phyloP scores from a whole-genome alignment of 2,888 invertebrate genomes.

The Amphipoea oculea region DNA sequence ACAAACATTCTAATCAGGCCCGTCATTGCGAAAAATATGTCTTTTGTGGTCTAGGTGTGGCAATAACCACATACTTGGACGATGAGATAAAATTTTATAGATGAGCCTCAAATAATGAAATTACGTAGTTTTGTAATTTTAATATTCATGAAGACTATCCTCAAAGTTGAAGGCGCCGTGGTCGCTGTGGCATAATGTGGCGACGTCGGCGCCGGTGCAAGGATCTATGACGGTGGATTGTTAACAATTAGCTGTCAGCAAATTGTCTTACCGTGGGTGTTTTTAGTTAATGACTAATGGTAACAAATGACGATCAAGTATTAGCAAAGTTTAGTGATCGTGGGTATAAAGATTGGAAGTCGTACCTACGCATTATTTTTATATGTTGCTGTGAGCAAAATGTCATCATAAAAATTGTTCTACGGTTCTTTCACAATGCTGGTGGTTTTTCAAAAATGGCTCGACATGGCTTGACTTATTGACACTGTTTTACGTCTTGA shows the following conservation, averaged over 20 bases:
- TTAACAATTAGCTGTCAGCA: background rate
- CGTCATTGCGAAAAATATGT: constrained; percentile 11
- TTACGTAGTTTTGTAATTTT: constrained; percentile 21
- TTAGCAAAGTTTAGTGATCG: too few relatives aligned
- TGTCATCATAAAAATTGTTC: background rate
- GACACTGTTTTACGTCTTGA: background rate
- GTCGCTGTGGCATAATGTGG: constrained; percentile 1
- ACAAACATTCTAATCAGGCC: constrained; percentile 3
- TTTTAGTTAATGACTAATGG: background rate
- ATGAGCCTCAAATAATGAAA: constrained; percentile 25
- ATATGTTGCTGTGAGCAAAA: background rate
- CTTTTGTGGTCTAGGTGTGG: constrained; percentile 34
- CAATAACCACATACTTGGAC: constrained; percentile 41
- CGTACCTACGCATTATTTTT: background rate
- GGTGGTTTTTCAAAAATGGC: too few relatives aligned
- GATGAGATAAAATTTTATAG: constrained; percentile 16
- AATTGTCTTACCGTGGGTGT: background rate
- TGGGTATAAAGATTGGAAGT: background rate
- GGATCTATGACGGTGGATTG: background rate
- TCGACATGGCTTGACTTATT: too few relatives aligned
- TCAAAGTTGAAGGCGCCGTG: constrained; percentile 2
- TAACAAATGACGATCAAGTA: background rate
- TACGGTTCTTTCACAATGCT: background rate
- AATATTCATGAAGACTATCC: constrained; percentile 32
- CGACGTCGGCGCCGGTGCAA: constrained; percentile 1